Conservation (phyloP, 2,888 invertebrate species). For the Rhagophthalmus giganteus region DNA sequence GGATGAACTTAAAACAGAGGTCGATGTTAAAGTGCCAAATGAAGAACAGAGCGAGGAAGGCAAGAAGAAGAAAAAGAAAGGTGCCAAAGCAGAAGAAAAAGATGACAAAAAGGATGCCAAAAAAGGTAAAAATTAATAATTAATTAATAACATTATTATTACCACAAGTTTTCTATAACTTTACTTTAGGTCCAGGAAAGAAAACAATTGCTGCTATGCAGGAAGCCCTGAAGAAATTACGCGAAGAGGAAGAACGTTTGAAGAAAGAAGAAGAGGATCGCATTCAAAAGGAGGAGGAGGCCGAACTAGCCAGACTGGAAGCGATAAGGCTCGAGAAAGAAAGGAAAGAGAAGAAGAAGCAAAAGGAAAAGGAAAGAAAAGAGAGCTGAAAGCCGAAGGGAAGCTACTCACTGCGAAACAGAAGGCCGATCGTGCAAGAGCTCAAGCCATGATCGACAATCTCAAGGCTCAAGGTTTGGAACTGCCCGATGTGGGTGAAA, state of each 20-base stretch:
- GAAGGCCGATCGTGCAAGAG: slow-evolving; percentile 85
- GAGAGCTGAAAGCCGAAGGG: slow-evolving; percentile 95
- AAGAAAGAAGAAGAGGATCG: slow-evolving; percentile 80
- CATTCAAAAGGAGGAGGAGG: slow-evolving; percentile 71
- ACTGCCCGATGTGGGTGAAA: slow-evolving; percentile 72
- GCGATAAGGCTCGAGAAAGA: slow-evolving; percentile 82
- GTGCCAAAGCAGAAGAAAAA: slow-evolving; percentile 21
- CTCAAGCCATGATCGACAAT: slow-evolving; percentile 85
- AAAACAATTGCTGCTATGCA: slow-evolving; percentile 90
- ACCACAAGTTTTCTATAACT: not conserved
- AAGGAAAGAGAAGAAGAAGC: slow-evolving; percentile 83
- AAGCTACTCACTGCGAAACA: slow-evolving; percentile 92
- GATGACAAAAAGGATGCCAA: slow-evolving; percentile 59
- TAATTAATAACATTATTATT: no score
- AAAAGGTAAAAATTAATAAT: slow-evolving; percentile 61
- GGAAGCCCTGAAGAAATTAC: slow-evolving; percentile 83
- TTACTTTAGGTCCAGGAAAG: slow-evolving; percentile 71
- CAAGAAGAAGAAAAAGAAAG: slow-evolving; percentile 26
- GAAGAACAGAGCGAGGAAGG: slow-evolving; percentile 54
- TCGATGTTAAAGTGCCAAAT: slow-evolving; percentile 51
- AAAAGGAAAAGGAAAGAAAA: slow-evolving; percentile 89
- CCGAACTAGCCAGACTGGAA: slow-evolving; percentile 73
- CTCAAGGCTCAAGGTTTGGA: slow-evolving; percentile 87
- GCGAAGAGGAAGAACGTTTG: slow-evolving; percentile 84
- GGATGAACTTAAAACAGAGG: slow-evolving; percentile 39